These are phyloP conservation scores for Lepus oiostolus DNA, from an alignment of 2,797 vertebrate species.

Conservation along the genomic window DNA sequence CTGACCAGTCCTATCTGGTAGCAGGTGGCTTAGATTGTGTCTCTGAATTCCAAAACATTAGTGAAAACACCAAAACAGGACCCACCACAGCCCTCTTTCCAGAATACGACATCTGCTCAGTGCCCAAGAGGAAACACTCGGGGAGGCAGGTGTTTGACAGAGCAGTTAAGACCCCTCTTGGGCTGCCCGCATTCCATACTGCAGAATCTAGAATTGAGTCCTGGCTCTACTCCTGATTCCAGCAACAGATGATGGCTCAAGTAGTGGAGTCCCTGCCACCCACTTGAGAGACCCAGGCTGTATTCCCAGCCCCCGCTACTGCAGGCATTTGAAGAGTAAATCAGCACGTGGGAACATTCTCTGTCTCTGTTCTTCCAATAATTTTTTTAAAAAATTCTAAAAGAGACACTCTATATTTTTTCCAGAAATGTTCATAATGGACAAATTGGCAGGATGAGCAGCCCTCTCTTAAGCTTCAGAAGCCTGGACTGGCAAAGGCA, in stretches of 20 bases:
- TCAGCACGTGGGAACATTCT: no score
- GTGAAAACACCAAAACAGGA: neutral
- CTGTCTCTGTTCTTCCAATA: no score
- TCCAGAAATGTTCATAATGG: neutral
- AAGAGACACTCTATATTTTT: neutral
- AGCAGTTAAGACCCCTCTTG: no score
- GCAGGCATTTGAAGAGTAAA: no score
- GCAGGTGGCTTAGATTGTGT: neutral
- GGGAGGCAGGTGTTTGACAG: no score
- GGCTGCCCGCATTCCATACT: no score
- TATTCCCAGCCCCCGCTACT: no score
- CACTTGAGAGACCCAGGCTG: no score
- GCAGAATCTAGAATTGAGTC: no score
- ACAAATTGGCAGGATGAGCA: neutral
- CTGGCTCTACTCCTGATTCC: no score
- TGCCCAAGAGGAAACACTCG: neutral
- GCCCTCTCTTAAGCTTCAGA: neutral
- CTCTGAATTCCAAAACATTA: neutral
- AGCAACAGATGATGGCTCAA: no score
- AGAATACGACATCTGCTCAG: neutral
- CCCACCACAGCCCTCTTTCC: neutral
- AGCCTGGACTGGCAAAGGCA: neutral
- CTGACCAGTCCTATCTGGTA: neutral
- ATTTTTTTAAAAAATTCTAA: neutral
- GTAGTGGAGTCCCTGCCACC: no score